phyloP scores from a whole-genome alignment of 2,888 invertebrate species.

The Cephus rjabovi region DNA sequence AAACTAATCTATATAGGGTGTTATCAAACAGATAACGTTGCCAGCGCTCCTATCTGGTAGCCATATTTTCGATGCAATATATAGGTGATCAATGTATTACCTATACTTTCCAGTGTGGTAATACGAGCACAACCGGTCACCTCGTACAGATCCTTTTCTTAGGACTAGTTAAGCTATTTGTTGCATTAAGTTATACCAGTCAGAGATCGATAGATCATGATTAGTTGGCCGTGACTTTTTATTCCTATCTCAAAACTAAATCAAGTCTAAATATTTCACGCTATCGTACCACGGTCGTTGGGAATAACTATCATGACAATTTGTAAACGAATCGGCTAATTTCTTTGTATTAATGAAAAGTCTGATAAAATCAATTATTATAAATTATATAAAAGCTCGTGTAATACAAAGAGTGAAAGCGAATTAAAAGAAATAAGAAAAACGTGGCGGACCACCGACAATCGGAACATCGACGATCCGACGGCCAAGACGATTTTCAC shows the following conservation, averaged over 20 bases:
- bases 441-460: background rate
- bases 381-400: background rate
- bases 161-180: background rate
- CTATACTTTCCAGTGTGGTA: conserved; percentile 18
- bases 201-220: background rate
- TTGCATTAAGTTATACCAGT: background rate
- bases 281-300: background rate
- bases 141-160: background rate
- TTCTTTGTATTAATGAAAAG: background rate
- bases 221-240: background rate
- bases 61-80: conserved; percentile 64
- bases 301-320: background rate
- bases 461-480: background rate
- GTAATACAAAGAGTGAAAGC: background rate
- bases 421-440: background rate
- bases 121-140: conserved; percentile 1
- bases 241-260: background rate
- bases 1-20: conserved; percentile 58
- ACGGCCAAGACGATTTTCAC: background rate
- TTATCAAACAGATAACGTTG: conserved; percentile 62
- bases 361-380: background rate
- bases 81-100: conserved; percentile 62
- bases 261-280: background rate
- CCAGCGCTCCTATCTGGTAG: conserved; percentile 63
- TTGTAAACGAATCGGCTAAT: background rate